A percentile compares a stretch with the other conserved stretches of the same genome.
These are phyloP conservation scores for Pseudococcus longispinus DNA, from an alignment of 2,888 invertebrate genomes.

Conservation along the genomic window DNA sequence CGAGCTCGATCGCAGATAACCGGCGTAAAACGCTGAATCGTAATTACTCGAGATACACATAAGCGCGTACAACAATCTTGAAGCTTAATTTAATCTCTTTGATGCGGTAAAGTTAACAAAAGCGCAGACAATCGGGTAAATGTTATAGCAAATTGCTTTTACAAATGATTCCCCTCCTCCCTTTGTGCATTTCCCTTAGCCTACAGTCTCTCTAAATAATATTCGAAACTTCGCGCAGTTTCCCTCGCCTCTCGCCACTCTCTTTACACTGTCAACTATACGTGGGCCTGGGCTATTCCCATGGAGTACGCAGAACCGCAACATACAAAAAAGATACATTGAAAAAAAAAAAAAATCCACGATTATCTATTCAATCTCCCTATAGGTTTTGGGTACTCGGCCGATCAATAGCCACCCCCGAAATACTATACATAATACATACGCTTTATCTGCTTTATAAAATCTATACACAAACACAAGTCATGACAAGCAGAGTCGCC, in stretches of 20 bases:
- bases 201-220: neutral
- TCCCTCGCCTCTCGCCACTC: neutral
- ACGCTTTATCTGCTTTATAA: neutral
- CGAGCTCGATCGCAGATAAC: neutral
- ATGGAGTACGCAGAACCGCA: neutral
- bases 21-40: neutral
- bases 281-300: neutral
- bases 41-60: neutral
- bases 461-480: neutral
- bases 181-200: neutral
- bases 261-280: too few species aligned
- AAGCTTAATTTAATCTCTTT: constrained; percentile 16
- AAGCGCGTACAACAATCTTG: neutral
- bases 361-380: constrained; percentile 11
- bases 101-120: constrained; percentile 10
- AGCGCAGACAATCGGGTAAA: constrained; percentile 16
- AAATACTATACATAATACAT: neutral
- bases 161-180: neutral
- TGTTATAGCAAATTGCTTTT: neutral
- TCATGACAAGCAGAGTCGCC: neutral
- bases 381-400: neutral
- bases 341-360: neutral
- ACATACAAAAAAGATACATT: neutral
- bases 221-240: neutral
- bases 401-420: constrained; percentile 10